phyloP scores from a whole-genome alignment of 2,888 invertebrate genomes.

The Ptycholaimellus sp. region DNA sequence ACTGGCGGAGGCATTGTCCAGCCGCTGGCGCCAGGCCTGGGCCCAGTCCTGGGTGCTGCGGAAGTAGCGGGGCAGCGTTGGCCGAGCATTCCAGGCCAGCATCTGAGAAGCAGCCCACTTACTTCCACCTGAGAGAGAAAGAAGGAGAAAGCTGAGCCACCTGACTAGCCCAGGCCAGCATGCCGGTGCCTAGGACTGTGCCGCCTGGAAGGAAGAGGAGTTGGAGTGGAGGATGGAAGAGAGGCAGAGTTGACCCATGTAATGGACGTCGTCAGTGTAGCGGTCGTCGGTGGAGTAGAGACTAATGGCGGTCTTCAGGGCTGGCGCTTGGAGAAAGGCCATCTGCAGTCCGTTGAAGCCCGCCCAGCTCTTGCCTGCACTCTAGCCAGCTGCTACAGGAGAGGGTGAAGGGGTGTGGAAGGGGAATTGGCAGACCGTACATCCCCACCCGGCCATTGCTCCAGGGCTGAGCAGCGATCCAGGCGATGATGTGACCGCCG shows the following conservation, averaged over 20 bases:
- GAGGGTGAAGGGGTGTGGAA: too few relatives aligned
- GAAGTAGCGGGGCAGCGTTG: slow-evolving; percentile 7
- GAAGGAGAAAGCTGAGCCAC: too few relatives aligned
- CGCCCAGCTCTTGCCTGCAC: slow-evolving; percentile 13
- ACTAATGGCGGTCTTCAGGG: slow-evolving; percentile 10
- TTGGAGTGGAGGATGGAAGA: too few relatives aligned
- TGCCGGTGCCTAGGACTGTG: too few relatives aligned
- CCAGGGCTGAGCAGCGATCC: slow-evolving; percentile 8
- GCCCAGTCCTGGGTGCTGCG: slow-evolving; percentile 4
- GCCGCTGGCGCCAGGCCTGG: slow-evolving; percentile 3
- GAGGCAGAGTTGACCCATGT: slow-evolving; percentile 4
- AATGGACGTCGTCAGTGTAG: slow-evolving; percentile 10
- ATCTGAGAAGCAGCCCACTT: too few relatives aligned
- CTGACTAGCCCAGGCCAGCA: too few relatives aligned
- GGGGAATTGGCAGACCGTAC: too few relatives aligned
- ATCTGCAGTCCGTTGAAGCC: slow-evolving; percentile 12
- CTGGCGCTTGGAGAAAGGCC: slow-evolving; percentile 8
- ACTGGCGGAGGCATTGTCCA: neutral
- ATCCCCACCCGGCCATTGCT: slow-evolving; percentile 10
- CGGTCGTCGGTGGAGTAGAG: slow-evolving; percentile 11
- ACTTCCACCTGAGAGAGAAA: neutral
- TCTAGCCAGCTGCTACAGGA: too few relatives aligned
- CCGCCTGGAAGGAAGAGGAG: too few relatives aligned
- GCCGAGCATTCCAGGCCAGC: slow-evolving; percentile 7
- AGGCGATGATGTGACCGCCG: slow-evolving; percentile 8